These are phyloP conservation scores for Lasioglossum malachurum DNA, from an alignment of 2,888 invertebrate genomes.

Conservation along the genomic window DNA sequence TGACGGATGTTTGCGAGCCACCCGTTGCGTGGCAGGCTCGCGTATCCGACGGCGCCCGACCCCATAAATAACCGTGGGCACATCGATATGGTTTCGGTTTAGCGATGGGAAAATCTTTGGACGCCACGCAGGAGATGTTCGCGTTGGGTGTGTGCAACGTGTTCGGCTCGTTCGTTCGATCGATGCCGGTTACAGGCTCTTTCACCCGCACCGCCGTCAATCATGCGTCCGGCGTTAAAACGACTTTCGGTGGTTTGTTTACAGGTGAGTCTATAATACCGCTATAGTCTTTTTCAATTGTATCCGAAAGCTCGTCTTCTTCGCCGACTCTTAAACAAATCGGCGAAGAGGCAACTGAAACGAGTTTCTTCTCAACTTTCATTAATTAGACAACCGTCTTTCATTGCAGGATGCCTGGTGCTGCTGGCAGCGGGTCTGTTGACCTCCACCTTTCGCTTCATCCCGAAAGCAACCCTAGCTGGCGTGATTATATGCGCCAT, in stretches of 20 bases:
- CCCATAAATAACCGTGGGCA: neutral
- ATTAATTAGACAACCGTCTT: constrained; percentile 13
- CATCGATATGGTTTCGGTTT: constrained; percentile 32
- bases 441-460: constrained; percentile 86
- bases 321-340: neutral
- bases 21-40: neutral
- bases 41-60: neutral
- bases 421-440: constrained; percentile 86
- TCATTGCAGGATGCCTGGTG: constrained; percentile 85
- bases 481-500: constrained; percentile 88
- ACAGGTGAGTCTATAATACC: constrained; percentile 84
- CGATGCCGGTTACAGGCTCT: constrained; percentile 95
- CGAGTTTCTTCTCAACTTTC: neutral
- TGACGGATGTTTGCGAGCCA: neutral
- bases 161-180: constrained; percentile 91
- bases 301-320: neutral
- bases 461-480: constrained; percentile 86
- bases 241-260: constrained; percentile 91
- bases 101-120: constrained; percentile 91
- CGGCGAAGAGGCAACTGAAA: neutral
- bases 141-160: constrained; percentile 93
- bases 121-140: constrained; percentile 95
- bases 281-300: neutral
- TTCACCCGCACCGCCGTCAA: constrained; percentile 95
- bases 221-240: constrained; percentile 94